Evolutionary conservation across 2,888 invertebrate genomes (phyloP), one percentile per base, ranked within the genome.

Genomic region (Cephus pulcher): DNA sequence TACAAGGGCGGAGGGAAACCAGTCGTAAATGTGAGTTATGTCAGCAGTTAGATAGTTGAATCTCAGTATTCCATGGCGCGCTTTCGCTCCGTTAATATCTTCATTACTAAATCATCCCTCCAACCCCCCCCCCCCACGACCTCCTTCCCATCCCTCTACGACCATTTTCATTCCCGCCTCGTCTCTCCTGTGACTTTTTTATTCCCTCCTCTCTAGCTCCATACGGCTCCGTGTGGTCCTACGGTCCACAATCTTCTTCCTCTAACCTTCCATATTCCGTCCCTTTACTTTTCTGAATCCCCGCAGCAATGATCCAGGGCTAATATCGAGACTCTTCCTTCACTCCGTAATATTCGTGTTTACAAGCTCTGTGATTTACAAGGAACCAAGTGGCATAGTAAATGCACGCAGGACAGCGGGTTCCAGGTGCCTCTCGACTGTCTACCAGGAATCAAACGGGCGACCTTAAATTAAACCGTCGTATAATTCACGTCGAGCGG

Each of bases 11-110:
- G 9, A 56, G 56, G 23, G 56, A 23, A 56, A 56, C 85, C 88
- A 89, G 90, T 89, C 88, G 88, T 90, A 90, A 90, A 90, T 85
- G 86, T 90, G 90, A 90, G 89, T 90, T 90, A 90, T 90, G 87
- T 87, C 87, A 88, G 90, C 88, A 87, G 90, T 90, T 90, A 90
- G 90, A 90, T 90, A 90, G 90, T 90, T 90, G 90, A 90, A 90
- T 90, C 90, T 90, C 90, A 88, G 90, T 90, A 90, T 90, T 90
- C 90, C 85, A 88, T 88, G 88, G 90, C 88, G 89, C 89, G 88
- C 90, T 88, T 86, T 89, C 84, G 88, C 86, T 89, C 89, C 89
- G 90, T 90, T 90, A 90, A 90, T 90, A 90, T 90, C 90, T 90
- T 90, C 90, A 90, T 90, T 90, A 90, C 90, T 90, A 90, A 90